These are phyloP conservation scores for Orgyia antiqua DNA, from an alignment of 2,888 invertebrate species.

Conservation along the genomic window DNA sequence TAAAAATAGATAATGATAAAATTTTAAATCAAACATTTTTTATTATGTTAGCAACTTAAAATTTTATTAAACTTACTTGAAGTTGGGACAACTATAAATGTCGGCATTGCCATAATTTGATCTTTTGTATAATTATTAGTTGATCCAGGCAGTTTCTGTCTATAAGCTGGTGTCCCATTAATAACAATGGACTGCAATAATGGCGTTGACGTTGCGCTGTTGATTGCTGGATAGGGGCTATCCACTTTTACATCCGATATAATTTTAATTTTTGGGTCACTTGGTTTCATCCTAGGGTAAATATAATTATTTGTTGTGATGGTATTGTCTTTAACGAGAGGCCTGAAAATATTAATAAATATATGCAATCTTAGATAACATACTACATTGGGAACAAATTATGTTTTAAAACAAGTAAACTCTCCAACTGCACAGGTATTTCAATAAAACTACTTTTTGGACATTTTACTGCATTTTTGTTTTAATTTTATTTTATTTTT, in stretches of 20 bases:
- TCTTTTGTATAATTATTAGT: conserved; percentile 49
- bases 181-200: conserved; percentile 57
- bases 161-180: conserved; percentile 61
- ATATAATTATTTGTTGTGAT: conserved; percentile 21
- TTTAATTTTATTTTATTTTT: too few species aligned
- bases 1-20: conserved; percentile 13
- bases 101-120: conserved; percentile 76
- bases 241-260: conserved; percentile 63
- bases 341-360: too few species aligned
- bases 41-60: too few species aligned
- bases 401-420: too few species aligned
- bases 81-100: conserved; percentile 60
- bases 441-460: too few species aligned
- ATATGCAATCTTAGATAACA: too few species aligned
- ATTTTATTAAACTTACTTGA: conserved; percentile 61
- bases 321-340: conserved; percentile 27
- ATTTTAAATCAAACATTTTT: too few species aligned
- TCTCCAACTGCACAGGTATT: too few species aligned
- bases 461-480: too few species aligned
- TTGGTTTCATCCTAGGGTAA: conserved; percentile 25
- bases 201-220: conserved; percentile 51
- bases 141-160: conserved; percentile 26
- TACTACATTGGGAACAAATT: too few species aligned
- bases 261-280: conserved; percentile 54
- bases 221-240: conserved; percentile 29